These are phyloP conservation scores for Neosilurus mollespiculum DNA, from an alignment of 2,797 vertebrate genomes.

Conservation along the genomic window DNA sequence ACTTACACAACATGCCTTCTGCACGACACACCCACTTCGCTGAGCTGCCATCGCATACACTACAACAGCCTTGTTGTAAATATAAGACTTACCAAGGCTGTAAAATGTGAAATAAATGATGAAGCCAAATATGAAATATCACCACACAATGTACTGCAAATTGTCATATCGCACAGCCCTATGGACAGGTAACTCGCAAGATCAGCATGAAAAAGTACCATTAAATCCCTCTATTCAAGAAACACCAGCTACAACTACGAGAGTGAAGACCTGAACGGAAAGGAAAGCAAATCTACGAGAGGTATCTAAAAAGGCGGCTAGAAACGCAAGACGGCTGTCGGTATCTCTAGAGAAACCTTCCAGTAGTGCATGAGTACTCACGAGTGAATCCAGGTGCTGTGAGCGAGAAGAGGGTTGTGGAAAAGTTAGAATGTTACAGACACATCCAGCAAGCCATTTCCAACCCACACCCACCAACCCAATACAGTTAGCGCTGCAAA, in stretches of 20 bases:
- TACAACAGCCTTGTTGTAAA: too few species aligned
- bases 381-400: constrained; percentile 58
- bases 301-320: constrained; percentile 27
- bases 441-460: constrained; percentile 38
- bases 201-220: not conserved
- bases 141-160: too few species aligned
- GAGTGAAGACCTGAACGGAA: not conserved
- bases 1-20: too few species aligned
- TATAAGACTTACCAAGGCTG: too few species aligned
- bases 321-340: not conserved
- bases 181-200: not conserved
- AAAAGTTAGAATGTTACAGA: constrained; percentile 44
- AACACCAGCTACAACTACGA: not conserved
- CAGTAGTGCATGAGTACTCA: constrained; percentile 52
- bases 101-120: too few species aligned
- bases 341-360: constrained; percentile 20
- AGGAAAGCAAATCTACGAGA: constrained; percentile 13
- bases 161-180: too few species aligned
- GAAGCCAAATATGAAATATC: too few species aligned
- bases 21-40: too few species aligned
- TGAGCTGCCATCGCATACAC: too few species aligned
- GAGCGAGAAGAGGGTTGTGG: constrained; percentile 51
- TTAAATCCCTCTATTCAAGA: not conserved
- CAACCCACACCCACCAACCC: constrained; percentile 14
- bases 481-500: not conserved